Evolutionary conservation across 2,113 vertebrate genomes (phyloP).

Genomic region (Vanacampus margaritifer): DNA sequence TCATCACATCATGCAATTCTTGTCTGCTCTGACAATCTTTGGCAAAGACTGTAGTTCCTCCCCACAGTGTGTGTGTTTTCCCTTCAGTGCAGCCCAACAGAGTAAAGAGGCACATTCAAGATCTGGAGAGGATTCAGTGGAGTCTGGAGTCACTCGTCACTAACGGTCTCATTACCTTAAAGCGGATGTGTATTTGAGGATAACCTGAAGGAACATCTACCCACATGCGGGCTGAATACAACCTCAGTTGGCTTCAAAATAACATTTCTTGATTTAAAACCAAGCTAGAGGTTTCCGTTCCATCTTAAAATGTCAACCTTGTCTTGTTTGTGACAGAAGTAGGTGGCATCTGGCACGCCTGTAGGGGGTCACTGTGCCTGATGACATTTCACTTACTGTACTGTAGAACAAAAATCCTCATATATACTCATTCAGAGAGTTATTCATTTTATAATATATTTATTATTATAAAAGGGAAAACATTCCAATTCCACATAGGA

Average conservation of each 20-base stretch:
- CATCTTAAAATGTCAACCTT: not conserved
- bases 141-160: slow-evolving; percentile 45
- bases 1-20: slow-evolving; percentile 44
- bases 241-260: not conserved
- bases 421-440: not conserved
- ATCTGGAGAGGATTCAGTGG: slow-evolving; percentile 52
- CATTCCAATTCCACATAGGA: no score
- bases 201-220: not conserved
- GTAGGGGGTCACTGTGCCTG: slow-evolving; percentile 23
- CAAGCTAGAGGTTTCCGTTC: not conserved
- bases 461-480: no score
- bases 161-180: slow-evolving; percentile 6
- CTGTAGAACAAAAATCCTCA: not conserved
- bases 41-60: slow-evolving; percentile 63
- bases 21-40: slow-evolving; percentile 31
- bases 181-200: not conserved
- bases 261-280: not conserved
- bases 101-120: slow-evolving; percentile 41
- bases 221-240: not conserved
- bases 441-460: not conserved
- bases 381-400: slow-evolving; percentile 8
- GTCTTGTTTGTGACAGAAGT: slow-evolving; percentile 40
- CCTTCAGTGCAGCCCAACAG: slow-evolving; percentile 41
- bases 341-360: slow-evolving; percentile 53
- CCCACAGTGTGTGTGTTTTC: slow-evolving; percentile 40